Evolutionary conservation across 2,888 invertebrate species (phyloP), one percentile per base, ranked within the genome.

Genomic region (Dolomedes plantarius): DNA sequence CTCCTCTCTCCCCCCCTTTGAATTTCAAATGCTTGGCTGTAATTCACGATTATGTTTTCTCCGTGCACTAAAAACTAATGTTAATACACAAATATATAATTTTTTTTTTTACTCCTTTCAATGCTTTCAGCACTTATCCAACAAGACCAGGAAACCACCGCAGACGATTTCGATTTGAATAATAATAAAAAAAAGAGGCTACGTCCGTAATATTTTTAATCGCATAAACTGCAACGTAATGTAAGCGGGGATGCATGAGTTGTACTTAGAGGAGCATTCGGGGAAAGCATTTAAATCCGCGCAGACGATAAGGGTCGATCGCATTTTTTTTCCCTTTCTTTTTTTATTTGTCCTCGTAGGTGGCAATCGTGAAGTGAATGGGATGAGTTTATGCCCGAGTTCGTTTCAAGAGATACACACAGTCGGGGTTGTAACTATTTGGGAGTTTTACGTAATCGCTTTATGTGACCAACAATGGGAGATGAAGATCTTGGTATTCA

Each of bases 251-350:
- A 23, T 11, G 46, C 16, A 11, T 16, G 36, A 7, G 46, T 46
- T 16, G 46, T 2, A n/a, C n/a, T n/a, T n/a, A n/a, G n/a, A n/a
- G n/a, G 2, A n/a, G 46, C 46, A 9, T 5, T 46, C 46, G 46
- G 46, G 6, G 11, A 46, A 46, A 46, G 16, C 23, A 23, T 56
- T 56, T 23, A 16, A 56, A 56, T 3, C 23, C 56, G 7, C 6
- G 23, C 56, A 23, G 56, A 56, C 56, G 56, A 56, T 56, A 56
- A 56, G 56, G 19, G 56, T 56, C 56, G 56, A 56, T 23, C 23
- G 56, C 56, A 19, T 23, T 19, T 56, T 23, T 56, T 16, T 56
- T 23, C 23, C 19, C 5, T 56, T n/a, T n/a, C n/a, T n/a, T n/a
- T n/a, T n/a, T n/a, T n/a, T n/a, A n/a, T n/a, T n/a, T n/a, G n/a